These are phyloP conservation scores for Ashinkailepas kermadecensis DNA, from an alignment of 2,888 invertebrate genomes.

Conservation along the genomic window DNA sequence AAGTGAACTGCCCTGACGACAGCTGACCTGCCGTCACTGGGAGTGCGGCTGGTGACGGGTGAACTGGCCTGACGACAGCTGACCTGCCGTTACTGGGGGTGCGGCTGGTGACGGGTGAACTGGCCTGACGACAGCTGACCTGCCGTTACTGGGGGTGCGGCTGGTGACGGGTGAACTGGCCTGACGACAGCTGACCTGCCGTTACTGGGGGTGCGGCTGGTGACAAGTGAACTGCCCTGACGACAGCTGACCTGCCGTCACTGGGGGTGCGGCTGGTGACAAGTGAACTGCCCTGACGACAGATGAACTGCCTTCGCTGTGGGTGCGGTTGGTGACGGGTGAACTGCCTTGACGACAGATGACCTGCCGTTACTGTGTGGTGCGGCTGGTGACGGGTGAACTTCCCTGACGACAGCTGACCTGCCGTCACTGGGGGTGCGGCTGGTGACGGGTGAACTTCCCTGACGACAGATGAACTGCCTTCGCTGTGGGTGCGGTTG, in stretches of 20 bases:
- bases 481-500: constrained; percentile 81
- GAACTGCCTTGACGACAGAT: constrained; percentile 87
- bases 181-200: constrained; percentile 62
- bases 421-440: too few species aligned
- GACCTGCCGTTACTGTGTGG: constrained; percentile 60
- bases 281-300: constrained; percentile 37
- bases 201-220: constrained; percentile 79
- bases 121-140: constrained; percentile 61
- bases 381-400: constrained; percentile 68
- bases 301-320: constrained; percentile 89
- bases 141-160: constrained; percentile 82
- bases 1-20: constrained; percentile 40
- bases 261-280: too few species aligned
- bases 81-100: too few species aligned
- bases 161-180: constrained; percentile 87
- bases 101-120: neutral
- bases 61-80: too few species aligned
- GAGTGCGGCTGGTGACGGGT: too few species aligned
- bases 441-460: neutral
- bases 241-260: too few species aligned
- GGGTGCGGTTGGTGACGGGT: constrained; percentile 79
- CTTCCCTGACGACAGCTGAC: too few species aligned
- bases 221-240: constrained; percentile 51
- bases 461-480: constrained; percentile 66
- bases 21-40: too few species aligned